Base-by-base conservation (phyloP, 1,140 invertebrate species). In the Euschistus heros region DNA sequence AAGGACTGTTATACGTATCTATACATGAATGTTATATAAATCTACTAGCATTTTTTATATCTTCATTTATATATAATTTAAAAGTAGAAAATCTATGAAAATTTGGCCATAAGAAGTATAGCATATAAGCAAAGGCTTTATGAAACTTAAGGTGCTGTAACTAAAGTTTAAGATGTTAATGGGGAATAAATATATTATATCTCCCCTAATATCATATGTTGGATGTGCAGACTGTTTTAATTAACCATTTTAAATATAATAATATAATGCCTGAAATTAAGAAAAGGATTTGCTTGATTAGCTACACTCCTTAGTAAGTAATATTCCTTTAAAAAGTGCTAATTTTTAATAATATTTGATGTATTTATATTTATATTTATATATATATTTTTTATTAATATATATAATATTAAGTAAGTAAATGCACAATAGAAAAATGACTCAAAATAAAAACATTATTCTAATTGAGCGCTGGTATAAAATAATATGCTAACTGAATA, bases 1-100 rank as follows among this genome's bases (percentile, higher is more conserved):
- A 67, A 67, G 66, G 66, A 67, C 66, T 67, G 66, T 67, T 67
- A 67, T 67, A 64, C 61, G 30, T 55, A 59, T 22, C 59, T 42
- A 42, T 61, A 37, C 26, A 57, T 57, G 24, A 24, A 26, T 57
- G 18, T 37, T 57, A 57, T 57, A 57, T 24, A 26, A 57, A 26
- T 57, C 54, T 57, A 57, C 54, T 57, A 57, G 54, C 54, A 24
- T 57, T 57, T 24, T 50, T 22, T 57, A 57, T 57, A 57, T 57
- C 20, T 57, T 57, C 24, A 24, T 57, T 24, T 57, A 57, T 24
- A 24, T 57, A 57, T 57, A 22, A 57, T 26, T 57, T 57, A 57
- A 50, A 57, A 57, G 54, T 57, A 57, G 54, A 57, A 57, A 57
- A 57, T 57, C 54, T 57, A 57, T 57, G 18, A 26, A 57, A n/a